These are phyloP conservation scores for Anthrax anthrax DNA, from an alignment of 2,888 invertebrate genomes.

Conservation along the genomic window DNA sequence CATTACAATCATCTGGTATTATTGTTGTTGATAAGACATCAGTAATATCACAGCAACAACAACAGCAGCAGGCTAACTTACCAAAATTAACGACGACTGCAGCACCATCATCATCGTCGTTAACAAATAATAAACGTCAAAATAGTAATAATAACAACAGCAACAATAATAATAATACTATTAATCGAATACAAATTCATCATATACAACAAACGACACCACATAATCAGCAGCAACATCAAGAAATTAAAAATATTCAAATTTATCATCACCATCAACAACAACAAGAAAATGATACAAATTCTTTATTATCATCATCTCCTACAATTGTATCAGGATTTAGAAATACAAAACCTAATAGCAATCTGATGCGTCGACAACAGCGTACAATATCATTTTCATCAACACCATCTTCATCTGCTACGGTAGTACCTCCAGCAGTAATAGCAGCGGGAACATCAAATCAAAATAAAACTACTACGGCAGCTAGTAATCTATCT, in stretches of 20 bases:
- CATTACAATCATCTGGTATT: constrained; percentile 25
- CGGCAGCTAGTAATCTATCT: background rate
- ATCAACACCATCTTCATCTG: constrained; percentile 14
- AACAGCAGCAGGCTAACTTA: constrained; percentile 8
- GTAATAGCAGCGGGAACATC: constrained; percentile 15
- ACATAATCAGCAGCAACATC: constrained; percentile 5
- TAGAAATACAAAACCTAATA: constrained; percentile 4
- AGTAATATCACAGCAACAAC: constrained; percentile 14
- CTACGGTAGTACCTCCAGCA: constrained; percentile 7
- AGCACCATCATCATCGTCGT: constrained; percentile 11
- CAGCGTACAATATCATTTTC: constrained; percentile 15
- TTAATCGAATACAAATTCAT: constrained; percentile 4
- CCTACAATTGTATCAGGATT: background rate
- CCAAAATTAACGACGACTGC: constrained; percentile 6
- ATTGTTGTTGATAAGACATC: constrained; percentile 26
- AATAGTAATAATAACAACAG: constrained; percentile 12
- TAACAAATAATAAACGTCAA: constrained; percentile 10
- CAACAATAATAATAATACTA: background rate
- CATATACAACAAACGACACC: constrained; percentile 4
- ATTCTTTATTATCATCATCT: background rate
- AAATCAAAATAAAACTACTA: constrained; percentile 4
- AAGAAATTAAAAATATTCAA: constrained; percentile 2
- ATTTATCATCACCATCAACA: too few relatives aligned
- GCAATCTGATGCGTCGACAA: constrained; percentile 15
- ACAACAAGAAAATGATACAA: background rate